Evolutionary conservation across 2,888 invertebrate genomes (phyloP), one percentile per base, ranked within the genome.

Genomic region (Ophion costatus): DNA sequence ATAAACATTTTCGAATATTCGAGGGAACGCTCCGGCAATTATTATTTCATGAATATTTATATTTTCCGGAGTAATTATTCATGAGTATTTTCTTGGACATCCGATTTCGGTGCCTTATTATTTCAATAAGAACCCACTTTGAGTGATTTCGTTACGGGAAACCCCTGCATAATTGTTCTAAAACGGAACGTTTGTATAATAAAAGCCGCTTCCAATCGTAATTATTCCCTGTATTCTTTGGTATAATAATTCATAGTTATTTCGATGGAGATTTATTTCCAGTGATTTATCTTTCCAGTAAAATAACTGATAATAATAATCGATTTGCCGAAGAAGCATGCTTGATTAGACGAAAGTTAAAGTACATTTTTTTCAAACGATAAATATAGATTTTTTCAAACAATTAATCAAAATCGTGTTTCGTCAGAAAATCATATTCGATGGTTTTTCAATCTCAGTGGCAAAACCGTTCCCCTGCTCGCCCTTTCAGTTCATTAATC

Each of bases 351-450:
- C 29, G 20, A 24, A 2, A 33, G 24, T 29, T 14, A 9, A 74
- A 63, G 57, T 61, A 74, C 59, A 42, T 1, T 57, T 57, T 71
- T 57, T 10, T 14, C 9, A 20, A 51, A 42, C 57, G 22, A 69
- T 42, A 33, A 45, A 45, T 24, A n/a, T 64, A 38, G 7, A 38
- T 75, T 64, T 29, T 57, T 17, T 14, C 10, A 10, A 51, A 42
- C 57, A 11, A 69, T 70, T 33, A 79, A 70, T 79, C 70, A 79
- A 51, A 66, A 70, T 33, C 70, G 63, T 20, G 38, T 69, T 45
- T 9, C 24, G 29, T 74, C 5, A 76, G 70, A 61, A 63, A 70
- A 70, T 79, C 5, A 70, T n/a, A 1, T 63, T 70, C 45, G 51
- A 79, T 33, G 22, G 38, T 70, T 80, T 80, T 73, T 61, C 66